Evolutionary conservation across 2,888 invertebrate species (phyloP), one percentile per base, ranked within the genome.

Genomic region (Phaedon cochleariae): DNA sequence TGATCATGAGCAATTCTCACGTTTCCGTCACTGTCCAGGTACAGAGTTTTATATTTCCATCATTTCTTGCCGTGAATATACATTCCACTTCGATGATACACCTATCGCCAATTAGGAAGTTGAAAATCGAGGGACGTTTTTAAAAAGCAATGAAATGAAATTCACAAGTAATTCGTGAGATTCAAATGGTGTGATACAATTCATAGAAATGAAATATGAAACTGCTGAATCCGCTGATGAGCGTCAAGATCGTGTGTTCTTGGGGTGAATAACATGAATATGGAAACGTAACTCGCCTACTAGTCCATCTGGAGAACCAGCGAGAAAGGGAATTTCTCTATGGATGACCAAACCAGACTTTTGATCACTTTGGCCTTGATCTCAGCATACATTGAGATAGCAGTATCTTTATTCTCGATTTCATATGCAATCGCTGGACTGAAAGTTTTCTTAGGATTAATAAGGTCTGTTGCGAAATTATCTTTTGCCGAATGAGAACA

Each of bases 71-170:
- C 2, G 3, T 22, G 22, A 21, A 64, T 10, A 59, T 58, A 41
- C 62, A 65, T 65, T 62, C 62, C 21, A 65, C 31, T 48, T 62
- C 65, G 9, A 62, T 22, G 6, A 62, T 3, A 18, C 65, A 61
- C 15, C 57, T 53, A n/a, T 45, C 20, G 12, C 26, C 58, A 17
- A 62, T n/a, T n/a, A n/a, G n/a, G n/a, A n/a, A n/a, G n/a, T n/a
- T n/a, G n/a, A n/a, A n/a, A n/a, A n/a, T n/a, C n/a, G n/a, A n/a
- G n/a, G n/a, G n/a, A n/a, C n/a, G n/a, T n/a, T n/a, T n/a, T n/a
- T n/a, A n/a, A n/a, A n/a, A n/a, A n/a, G n/a, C n/a, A n/a, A n/a
- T n/a, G n/a, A n/a, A n/a, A n/a, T n/a, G n/a, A n/a, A n/a, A n/a
- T n/a, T n/a, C n/a, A n/a, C n/a, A n/a, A n/a, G n/a, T n/a, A n/a